Base-by-base conservation (phyloP, 1,140 invertebrate species). In the Rhagoletis zephyria region DNA sequence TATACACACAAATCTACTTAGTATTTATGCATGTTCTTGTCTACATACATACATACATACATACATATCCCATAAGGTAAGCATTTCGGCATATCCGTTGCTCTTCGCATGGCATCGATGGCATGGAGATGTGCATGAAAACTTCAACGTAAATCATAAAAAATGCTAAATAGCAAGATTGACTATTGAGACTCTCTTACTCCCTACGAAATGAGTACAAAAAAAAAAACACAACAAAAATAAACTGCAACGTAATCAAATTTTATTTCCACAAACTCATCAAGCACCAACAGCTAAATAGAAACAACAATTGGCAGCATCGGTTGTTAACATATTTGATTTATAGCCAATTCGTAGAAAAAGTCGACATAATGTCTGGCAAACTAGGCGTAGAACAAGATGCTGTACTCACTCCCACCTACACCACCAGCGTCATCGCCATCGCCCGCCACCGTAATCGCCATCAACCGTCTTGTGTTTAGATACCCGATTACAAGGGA, bases 341-440 rank as follows among this genome's bases (percentile, higher is more conserved):
- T 91, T 91, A 91, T 90, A 89, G 88, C 1, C 90, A 91, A 91
- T 91, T 91, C 91, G 89, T 87, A 89, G 91, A 91, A 91, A 91
- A 91, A 90, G 91, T 91, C 91, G 91, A 91, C 91, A 90, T 90
- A 90, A 90, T 91, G 91, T 91, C 91, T 91, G 90, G 91, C 89
- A 87, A 70, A 64, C 74, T 56, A 12, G 74, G 86, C 30, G 45
- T 63, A 19, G 51, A 48, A 63, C 40, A 12, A 61, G 16, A n/a
- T 85, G 14, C 19, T 77, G 48, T 85, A 59, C 56, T 19, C 9
- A 86, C 74, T 59, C 48, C 51, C 74, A 56, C 48, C 74, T 3
- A 81, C 51, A 10, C 51, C 51, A 56, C 51, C 30, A 30, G 0
- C 30, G 30, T 1, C 30, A 30, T 30, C 30, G 30, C 30, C 30